Evolutionary conservation across 2,888 invertebrate species (phyloP).

Genomic region (Drosophila falleni): DNA sequence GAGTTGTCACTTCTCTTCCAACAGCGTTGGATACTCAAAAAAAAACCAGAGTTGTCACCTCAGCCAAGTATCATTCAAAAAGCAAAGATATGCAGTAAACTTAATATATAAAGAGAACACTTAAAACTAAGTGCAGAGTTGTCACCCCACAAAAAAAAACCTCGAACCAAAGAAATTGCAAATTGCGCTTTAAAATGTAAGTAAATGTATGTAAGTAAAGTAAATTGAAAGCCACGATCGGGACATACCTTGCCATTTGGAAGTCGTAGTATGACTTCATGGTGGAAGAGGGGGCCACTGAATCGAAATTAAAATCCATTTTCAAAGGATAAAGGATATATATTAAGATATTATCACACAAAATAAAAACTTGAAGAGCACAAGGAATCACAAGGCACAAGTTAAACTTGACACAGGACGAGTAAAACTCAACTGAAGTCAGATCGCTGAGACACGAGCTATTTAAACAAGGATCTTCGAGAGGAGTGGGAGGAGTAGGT

Average conservation of each 20-base stretch:
- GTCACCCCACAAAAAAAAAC: slow-evolving; percentile 2
- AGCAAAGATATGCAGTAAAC: neutral
- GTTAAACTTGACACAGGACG: slow-evolving; percentile 77
- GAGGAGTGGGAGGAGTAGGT: neutral
- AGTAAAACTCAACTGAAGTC: slow-evolving; percentile 75
- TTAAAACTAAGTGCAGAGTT: neutral
- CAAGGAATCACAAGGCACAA: slow-evolving; percentile 50
- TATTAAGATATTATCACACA: slow-evolving; percentile 24
- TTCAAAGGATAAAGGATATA: slow-evolving; percentile 20
- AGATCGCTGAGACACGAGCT: slow-evolving; percentile 25
- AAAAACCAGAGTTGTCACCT: slow-evolving; percentile 21
- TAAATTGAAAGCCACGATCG: neutral
- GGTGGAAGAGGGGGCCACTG: slow-evolving; percentile 64
- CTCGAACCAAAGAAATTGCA: slow-evolving; percentile 27
- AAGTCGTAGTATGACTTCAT: slow-evolving; percentile 72
- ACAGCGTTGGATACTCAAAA: too few species aligned
- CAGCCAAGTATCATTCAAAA: neutral
- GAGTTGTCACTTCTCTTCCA: slow-evolving; percentile 20
- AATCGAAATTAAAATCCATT: slow-evolving; percentile 65
- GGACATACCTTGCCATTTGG: slow-evolving; percentile 70
- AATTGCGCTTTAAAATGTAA: slow-evolving; percentile 35
- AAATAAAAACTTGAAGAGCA: slow-evolving; percentile 11
- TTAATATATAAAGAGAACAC: neutral
- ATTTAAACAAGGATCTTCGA: slow-evolving; percentile 58
- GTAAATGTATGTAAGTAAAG: neutral